Evolutionary conservation across 2,113 vertebrate genomes (phyloP).

Genomic region (Sclerurus mexicanus): DNA sequence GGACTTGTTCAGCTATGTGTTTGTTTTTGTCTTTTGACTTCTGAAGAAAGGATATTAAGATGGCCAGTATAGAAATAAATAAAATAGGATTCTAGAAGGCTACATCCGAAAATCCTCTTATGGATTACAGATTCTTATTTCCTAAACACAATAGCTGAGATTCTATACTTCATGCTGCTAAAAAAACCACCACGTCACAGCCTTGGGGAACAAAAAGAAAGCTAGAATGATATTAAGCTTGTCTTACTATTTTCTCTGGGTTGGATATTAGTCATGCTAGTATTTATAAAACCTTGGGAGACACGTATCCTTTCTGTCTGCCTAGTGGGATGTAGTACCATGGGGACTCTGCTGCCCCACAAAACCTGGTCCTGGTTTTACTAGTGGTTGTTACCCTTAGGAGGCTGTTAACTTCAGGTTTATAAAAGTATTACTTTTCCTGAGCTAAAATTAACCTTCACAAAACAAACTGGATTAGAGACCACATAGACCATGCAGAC

Average conservation of each 20-base stretch:
- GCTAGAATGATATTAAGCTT: neutral
- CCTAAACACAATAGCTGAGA: neutral
- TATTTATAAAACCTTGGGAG: neutral
- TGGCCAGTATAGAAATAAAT: conserved; percentile 16
- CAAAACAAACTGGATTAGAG: neutral
- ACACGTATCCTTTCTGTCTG: neutral
- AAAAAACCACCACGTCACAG: neutral
- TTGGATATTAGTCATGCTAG: neutral
- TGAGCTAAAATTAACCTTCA: neutral
- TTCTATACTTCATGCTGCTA: neutral
- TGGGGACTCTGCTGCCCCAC: fast-evolving
- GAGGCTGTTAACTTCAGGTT: neutral
- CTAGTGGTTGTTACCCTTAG: neutral
- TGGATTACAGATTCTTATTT: conserved; percentile 42
- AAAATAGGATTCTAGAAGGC: neutral
- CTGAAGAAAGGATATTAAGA: neutral
- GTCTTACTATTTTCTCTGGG: neutral
- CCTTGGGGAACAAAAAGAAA: neutral
- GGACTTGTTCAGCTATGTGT: neutral
- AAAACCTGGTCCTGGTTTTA: neutral
- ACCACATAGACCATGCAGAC: neutral
- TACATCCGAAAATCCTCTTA: conserved; percentile 38
- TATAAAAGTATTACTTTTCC: neutral
- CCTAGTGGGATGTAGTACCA: neutral
- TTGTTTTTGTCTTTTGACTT: neutral